A percentile compares a stretch with the other conserved stretches of the same genome.
Evolutionary conservation across 2,113 vertebrate genomes (phyloP).

Genomic region (Agapornis roseicollis): DNA sequence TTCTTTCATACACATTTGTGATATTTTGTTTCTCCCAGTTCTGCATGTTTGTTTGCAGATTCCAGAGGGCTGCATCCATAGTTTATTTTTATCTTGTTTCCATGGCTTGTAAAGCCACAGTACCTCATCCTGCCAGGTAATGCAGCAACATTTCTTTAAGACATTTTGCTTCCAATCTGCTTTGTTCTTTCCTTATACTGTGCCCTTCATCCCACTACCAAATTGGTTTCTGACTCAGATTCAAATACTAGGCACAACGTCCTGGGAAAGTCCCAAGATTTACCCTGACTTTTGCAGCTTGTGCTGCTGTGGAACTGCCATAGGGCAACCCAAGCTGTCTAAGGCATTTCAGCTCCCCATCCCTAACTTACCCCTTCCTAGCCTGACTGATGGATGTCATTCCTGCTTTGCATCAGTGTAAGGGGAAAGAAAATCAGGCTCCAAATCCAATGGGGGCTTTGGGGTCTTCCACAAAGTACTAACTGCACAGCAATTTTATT

Average conservation of each 20-base stretch:
- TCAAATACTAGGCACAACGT: background rate
- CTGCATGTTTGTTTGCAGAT: background rate
- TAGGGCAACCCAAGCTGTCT: background rate
- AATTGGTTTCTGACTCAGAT: background rate
- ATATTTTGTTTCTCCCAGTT: background rate
- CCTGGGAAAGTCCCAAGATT: background rate
- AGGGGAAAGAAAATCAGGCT: background rate
- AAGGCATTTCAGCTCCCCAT: background rate
- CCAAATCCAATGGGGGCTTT: background rate
- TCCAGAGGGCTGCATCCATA: background rate
- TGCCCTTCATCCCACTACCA: background rate
- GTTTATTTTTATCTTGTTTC: background rate
- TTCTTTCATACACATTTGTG: background rate
- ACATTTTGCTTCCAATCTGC: background rate
- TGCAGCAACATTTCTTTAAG: rapidly evolving
- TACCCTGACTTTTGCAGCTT: background rate
- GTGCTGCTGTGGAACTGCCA: background rate
- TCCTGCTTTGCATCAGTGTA: background rate
- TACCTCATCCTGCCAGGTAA: background rate
- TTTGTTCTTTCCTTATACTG: background rate
- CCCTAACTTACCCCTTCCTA: background rate
- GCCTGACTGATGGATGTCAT: background rate
- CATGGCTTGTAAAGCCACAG: background rate
- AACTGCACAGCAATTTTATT: background rate
- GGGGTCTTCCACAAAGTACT: background rate